phyloP scores from a whole-genome alignment of 1,140 invertebrate genomes.

The Octopus sinensis region DNA sequence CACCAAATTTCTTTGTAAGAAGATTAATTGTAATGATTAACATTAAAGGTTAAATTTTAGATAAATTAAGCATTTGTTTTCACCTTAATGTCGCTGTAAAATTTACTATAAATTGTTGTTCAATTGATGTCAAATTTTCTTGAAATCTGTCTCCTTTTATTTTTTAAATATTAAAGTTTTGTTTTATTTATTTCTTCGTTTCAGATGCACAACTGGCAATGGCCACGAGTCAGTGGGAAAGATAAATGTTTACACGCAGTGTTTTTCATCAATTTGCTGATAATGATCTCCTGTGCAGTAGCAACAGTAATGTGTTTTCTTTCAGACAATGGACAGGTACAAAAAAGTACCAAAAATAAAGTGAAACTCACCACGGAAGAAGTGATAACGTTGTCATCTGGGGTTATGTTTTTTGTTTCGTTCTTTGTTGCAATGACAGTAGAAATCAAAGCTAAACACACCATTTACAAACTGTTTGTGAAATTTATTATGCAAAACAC shows the following conservation, averaged over 20 bases:
- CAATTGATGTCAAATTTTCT: neutral
- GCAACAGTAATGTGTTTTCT: conserved; percentile 62
- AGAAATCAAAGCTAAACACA: conserved; percentile 62
- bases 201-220: conserved; percentile 59
- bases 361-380: conserved; percentile 59
- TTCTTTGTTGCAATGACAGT: conserved; percentile 65
- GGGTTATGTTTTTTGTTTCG: conserved; percentile 62
- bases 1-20: too few relatives aligned
- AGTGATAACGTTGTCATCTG: conserved; percentile 61
- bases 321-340: conserved; percentile 56
- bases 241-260: conserved; percentile 61
- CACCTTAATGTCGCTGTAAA: too few relatives aligned
- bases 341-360: conserved; percentile 48
- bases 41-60: too few relatives aligned
- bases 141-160: conserved; percentile 12
- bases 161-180: conserved; percentile 9
- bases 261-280: conserved; percentile 58
- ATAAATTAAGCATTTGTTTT: too few relatives aligned
- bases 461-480: conserved; percentile 59
- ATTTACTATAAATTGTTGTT: too few relatives aligned
- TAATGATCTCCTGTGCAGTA: conserved; percentile 61
- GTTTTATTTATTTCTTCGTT: conserved; percentile 29
- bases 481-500: conserved; percentile 61
- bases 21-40: too few relatives aligned
- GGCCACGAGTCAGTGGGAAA: conserved; percentile 57